Evolutionary conservation across 2,113 vertebrate genomes (phyloP).

Genomic region (Neofelis nebulosa): DNA sequence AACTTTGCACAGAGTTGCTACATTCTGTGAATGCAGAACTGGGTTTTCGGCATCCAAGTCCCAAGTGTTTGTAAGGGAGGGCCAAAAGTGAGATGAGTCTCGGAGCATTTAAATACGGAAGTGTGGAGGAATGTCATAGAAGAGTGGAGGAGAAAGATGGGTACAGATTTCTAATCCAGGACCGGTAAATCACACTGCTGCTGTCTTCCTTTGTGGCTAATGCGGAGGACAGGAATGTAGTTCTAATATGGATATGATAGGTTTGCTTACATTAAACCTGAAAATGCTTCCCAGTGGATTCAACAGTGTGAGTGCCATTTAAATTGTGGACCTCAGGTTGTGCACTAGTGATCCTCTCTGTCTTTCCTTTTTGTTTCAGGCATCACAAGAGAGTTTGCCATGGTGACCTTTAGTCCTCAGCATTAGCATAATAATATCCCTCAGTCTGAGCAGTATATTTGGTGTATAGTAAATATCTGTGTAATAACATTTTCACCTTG

Average conservation of each 20-base stretch:
- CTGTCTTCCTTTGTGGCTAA: background rate
- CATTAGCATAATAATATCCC: background rate
- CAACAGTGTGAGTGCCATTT: too few relatives aligned
- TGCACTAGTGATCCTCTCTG: background rate
- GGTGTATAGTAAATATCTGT: background rate
- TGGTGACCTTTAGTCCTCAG: background rate
- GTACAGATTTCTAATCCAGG: too few relatives aligned
- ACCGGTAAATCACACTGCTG: background rate
- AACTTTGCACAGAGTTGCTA: background rate
- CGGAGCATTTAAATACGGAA: background rate
- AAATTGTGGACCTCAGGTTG: background rate
- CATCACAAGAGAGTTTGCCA: background rate
- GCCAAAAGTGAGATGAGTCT: background rate
- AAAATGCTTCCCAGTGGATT: background rate
- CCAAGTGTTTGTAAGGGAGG: background rate
- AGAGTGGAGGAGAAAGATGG: background rate
- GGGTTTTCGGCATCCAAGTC: background rate
- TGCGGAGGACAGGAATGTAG: background rate
- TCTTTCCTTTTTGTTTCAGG: background rate
- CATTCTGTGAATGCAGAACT: background rate
- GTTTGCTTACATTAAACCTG: background rate
- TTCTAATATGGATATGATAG: background rate
- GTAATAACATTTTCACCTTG: background rate
- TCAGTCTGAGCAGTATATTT: background rate
- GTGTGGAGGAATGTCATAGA: background rate